Percentiles rank a stretch among this genome's conserved stretches.
phyloP scores from a whole-genome alignment of 2,797 vertebrate species.

The Eutrigla gurnardus region DNA sequence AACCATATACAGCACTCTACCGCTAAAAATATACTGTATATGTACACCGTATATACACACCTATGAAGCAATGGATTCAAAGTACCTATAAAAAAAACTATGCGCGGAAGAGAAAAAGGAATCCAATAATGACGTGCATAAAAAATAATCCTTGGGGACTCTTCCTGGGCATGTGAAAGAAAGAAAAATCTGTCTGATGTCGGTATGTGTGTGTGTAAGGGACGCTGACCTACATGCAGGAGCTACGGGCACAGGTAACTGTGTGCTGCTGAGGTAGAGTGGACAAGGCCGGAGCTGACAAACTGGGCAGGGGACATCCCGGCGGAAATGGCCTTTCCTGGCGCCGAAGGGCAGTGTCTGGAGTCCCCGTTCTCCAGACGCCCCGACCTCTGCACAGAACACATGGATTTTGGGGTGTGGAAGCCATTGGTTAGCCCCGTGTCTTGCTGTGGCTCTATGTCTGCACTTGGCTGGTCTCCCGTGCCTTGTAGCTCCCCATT shows the following conservation, averaged over 20 bases:
- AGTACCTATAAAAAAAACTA: constrained; percentile 75
- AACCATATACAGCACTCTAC: constrained; percentile 67
- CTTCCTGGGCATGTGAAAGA: constrained; percentile 50
- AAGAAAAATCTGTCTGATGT: constrained; percentile 48
- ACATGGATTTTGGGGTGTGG: constrained; percentile 77
- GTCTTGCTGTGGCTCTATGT: constrained; percentile 60
- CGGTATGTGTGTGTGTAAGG: constrained; percentile 25
- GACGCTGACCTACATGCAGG: constrained; percentile 45
- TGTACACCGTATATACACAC: constrained; percentile 70
- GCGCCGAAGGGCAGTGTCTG: constrained; percentile 71
- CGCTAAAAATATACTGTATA: constrained; percentile 73
- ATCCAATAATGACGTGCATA: constrained; percentile 70
- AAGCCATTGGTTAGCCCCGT: constrained; percentile 87
- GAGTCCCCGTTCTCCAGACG: constrained; percentile 81
- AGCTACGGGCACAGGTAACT: constrained; percentile 82
- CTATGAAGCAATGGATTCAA: constrained; percentile 76
- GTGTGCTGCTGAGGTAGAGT: constrained; percentile 84
- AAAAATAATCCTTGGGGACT: constrained; percentile 64
- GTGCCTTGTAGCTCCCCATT: constrained; percentile 65
- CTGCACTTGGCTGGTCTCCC: constrained; percentile 47
- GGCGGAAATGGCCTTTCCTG: constrained; percentile 73
- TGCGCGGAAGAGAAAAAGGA: constrained; percentile 67
- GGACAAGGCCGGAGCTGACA: constrained; percentile 80
- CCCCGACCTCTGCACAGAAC: constrained; percentile 68
- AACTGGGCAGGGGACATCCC: constrained; percentile 79